Evolutionary conservation across 2,888 invertebrate species (phyloP).

Genomic region (Conistra vaccinii): DNA sequence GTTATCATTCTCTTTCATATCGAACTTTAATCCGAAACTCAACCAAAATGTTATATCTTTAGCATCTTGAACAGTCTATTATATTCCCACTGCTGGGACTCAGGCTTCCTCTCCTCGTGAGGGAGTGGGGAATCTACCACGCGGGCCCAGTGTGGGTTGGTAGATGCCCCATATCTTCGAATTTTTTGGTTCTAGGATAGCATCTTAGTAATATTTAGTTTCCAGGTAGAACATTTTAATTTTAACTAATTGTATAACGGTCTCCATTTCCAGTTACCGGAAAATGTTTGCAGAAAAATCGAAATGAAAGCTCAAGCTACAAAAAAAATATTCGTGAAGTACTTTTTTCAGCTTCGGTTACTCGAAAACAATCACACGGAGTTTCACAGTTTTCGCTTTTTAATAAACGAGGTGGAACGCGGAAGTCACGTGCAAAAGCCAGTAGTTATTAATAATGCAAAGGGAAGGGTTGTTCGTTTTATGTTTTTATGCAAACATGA

Average conservation of each 20-base stretch:
- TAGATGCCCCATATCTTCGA: no score
- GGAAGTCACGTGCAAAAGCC: constrained; percentile 39
- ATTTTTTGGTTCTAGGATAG: no score
- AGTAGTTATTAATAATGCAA: constrained; percentile 42
- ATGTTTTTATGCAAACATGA: constrained; percentile 33
- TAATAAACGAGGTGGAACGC: constrained; percentile 41
- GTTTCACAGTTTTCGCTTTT: constrained; percentile 55
- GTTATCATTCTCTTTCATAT: neutral
- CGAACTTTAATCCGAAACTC: neutral
- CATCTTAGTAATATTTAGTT: neutral
- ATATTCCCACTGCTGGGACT: no score
- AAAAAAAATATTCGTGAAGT: constrained; percentile 36
- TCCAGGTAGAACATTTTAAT: constrained; percentile 5
- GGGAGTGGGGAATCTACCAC: no score
- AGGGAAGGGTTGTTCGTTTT: constrained; percentile 22
- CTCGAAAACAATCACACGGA: constrained; percentile 50
- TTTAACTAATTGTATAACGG: constrained; percentile 7
- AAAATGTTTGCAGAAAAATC: constrained; percentile 13
- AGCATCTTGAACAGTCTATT: no score
- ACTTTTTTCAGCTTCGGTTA: constrained; percentile 36
- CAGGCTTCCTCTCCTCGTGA: no score
- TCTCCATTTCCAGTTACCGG: constrained; percentile 12
- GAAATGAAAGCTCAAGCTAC: constrained; percentile 29
- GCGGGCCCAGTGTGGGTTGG: no score
- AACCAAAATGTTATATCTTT: neutral